A percentile compares a stretch with the other conserved stretches of the same genome.
Conservation (phyloP, 2,113 vertebrate genomes). For the Phalacrocorax pelagicus region DNA sequence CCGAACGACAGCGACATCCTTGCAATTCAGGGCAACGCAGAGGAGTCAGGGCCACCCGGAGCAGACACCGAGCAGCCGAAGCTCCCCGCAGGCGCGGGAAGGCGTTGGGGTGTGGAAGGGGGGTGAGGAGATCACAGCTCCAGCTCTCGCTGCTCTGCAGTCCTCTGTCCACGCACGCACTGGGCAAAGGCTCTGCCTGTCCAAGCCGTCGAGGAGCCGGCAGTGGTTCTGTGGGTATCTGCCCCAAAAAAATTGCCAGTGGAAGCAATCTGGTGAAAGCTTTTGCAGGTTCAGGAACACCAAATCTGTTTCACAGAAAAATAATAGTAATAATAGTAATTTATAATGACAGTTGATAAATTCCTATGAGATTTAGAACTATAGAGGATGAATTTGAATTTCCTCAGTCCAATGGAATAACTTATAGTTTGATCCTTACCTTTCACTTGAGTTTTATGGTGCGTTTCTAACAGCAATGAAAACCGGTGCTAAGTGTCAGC, state of each 20-base stretch:
- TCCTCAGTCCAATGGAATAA: background rate
- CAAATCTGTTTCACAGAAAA: background rate
- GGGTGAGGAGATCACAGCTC: background rate
- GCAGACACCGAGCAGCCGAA: background rate
- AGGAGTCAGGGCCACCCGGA: background rate
- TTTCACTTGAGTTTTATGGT: background rate
- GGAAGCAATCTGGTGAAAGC: background rate
- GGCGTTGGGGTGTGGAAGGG: background rate
- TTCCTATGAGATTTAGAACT: background rate
- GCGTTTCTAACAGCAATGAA: background rate
- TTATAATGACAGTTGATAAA: background rate
- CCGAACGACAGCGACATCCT: too few species aligned
- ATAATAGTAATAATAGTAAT: background rate
- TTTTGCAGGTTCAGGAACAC: background rate
- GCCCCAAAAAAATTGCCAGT: background rate
- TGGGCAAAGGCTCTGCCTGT: background rate
- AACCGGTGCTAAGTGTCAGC: background rate
- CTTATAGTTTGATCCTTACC: background rate
- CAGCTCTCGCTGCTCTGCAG: background rate
- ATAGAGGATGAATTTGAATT: background rate
- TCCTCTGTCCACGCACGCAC: background rate
- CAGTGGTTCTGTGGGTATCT: too few species aligned
- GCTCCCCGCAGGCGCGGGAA: background rate
- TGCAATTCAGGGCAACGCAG: too few species aligned
- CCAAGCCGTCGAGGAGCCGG: background rate